Base-by-base conservation (phyloP, 2,113 vertebrate species). In the Kryptolebias marmoratus region DNA sequence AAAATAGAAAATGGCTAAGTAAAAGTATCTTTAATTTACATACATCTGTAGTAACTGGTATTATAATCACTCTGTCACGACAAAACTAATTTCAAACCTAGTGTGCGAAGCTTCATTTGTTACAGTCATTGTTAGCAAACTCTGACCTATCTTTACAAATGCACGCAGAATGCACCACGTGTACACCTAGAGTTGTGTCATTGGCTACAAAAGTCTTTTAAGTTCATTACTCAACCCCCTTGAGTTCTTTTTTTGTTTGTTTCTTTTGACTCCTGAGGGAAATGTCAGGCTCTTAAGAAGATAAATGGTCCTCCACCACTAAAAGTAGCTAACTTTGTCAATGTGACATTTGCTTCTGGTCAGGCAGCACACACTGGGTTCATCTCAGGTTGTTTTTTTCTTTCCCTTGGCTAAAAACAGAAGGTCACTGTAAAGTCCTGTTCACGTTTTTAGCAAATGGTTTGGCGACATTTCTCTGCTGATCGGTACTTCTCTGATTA, bases 271-370 rank as follows among this genome's bases (percentile, higher is more conserved):
- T 54, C n/a, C 28, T 31, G 13, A 22, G 32, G n/a, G 50, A 42
- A 44, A 42, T 54, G 49, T 65, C 63, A 39, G 31, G 18, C 12
- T 45, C 28, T 47, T 65, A 42, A 52, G 30, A 55, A 58, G 47
- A 56, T 22, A 58, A 73, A 32, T 59, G 71, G 22, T 42, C n/a
- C 39, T 61, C 39, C 6, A 44, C 39, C 7, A 12, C 39, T 61
- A 45, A 61, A 61, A 71, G 4, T 45, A 31, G 58, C n/a, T 30
- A 56, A 49, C 53, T 57, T 49, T 11, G 44, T 57, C 70, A 64
- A 54, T 64, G 31, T 72, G 52, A 64, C 44, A 57, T 64, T 47
- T 64, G 53, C 42, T 36, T 47, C 7, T 39, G 42, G 18, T 39
- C 31, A 64, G 44, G 10, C 9, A 56, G 42, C 32, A 44, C 47